A percentile compares a stretch with the other conserved stretches of the same genome.
Evolutionary conservation across 2,113 vertebrate species (phyloP).

Genomic region (Pygoscelis adeliae): DNA sequence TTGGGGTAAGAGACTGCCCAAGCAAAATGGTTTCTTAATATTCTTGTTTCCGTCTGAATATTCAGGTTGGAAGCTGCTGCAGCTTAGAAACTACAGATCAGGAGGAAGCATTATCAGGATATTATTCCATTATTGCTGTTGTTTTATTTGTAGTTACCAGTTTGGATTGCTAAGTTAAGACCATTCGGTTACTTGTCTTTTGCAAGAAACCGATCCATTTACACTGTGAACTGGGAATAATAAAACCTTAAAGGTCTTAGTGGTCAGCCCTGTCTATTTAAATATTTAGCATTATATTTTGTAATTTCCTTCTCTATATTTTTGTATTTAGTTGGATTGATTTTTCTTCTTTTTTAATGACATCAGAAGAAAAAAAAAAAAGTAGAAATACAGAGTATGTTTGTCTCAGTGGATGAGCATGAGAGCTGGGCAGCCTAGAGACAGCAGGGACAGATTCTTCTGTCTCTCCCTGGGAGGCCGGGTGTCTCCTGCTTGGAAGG

Average conservation of each 20-base stretch:
- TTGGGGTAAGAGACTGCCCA: background rate
- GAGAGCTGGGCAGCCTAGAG: background rate
- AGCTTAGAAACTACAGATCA: background rate
- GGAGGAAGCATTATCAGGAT: background rate
- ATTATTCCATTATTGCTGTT: background rate
- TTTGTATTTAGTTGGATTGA: slow-evolving; percentile 41
- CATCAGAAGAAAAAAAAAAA: background rate
- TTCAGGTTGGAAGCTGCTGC: background rate
- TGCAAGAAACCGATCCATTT: background rate
- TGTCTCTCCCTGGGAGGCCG: background rate
- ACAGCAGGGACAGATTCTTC: background rate
- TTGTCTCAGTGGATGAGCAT: background rate
- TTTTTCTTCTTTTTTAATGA: slow-evolving; percentile 29
- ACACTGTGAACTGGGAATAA: background rate
- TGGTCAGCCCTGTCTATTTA: slow-evolving; percentile 25
- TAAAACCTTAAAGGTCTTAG: slow-evolving; percentile 24
- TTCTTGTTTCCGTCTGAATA: background rate
- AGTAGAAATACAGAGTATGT: background rate
- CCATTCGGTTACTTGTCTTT: background rate
- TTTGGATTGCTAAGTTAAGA: background rate
- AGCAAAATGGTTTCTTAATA: background rate
- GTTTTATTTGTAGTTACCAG: background rate
- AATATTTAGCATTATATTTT: slow-evolving; percentile 55
- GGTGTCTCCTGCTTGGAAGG: background rate
- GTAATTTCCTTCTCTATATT: slow-evolving; percentile 17